Conservation (phyloP, 2,888 invertebrate species). For the Eupithecia exiguata region DNA sequence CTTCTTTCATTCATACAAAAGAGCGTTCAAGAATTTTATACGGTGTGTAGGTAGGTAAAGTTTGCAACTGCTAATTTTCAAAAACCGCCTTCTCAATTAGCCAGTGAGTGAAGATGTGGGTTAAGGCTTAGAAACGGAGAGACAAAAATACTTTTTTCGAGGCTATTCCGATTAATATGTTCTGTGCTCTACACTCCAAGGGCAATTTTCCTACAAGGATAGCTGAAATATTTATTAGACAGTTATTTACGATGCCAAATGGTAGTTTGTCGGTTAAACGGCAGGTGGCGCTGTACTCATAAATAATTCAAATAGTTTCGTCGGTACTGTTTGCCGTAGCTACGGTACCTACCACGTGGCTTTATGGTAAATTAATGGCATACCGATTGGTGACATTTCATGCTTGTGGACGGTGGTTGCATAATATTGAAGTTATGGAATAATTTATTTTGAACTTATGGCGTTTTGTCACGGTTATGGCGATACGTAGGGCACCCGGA, state of each 20-base stretch:
- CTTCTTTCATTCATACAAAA: not conserved
- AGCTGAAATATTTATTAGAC: conserved; percentile 52
- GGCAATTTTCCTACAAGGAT: conserved; percentile 35
- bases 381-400: conserved; percentile 54
- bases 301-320: conserved; percentile 60
- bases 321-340: conserved; percentile 48
- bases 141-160: not conserved
- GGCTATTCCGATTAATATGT: not conserved
- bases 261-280: conserved; percentile 65
- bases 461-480: conserved; percentile 24
- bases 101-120: not conserved
- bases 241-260: conserved; percentile 55
- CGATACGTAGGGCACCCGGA: not conserved
- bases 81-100: too few species aligned
- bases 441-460: conserved; percentile 37
- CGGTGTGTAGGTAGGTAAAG: too few species aligned
- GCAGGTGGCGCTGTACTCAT: conserved; percentile 67
- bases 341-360: conserved; percentile 37
- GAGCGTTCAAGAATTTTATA: not conserved
- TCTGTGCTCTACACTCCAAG: conserved; percentile 2
- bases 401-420: conserved; percentile 27
- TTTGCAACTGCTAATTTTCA: too few species aligned
- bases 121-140: not conserved
- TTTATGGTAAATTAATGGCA: conserved; percentile 53
- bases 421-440: conserved; percentile 45